A percentile compares a stretch with the other conserved stretches of the same genome.
Evolutionary conservation across 2,888 invertebrate genomes (phyloP).

Genomic region (Lithophane leautieri): DNA sequence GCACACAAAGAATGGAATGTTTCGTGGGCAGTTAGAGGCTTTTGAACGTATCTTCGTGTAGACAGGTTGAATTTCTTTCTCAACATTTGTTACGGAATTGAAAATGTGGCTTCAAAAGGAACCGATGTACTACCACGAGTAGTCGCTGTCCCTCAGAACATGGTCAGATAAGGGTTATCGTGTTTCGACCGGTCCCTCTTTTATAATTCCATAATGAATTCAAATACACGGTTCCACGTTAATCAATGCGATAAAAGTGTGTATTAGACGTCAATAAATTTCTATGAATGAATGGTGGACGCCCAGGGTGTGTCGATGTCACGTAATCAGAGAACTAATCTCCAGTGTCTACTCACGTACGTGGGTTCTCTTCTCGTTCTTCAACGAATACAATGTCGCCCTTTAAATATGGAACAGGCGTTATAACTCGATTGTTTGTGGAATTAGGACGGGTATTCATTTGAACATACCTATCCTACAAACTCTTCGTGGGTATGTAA

Average conservation of each 20-base stretch:
- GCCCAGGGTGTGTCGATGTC: slow-evolving; percentile 81
- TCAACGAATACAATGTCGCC: slow-evolving; percentile 78
- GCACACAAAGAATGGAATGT: slow-evolving; percentile 72
- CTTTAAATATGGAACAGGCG: slow-evolving; percentile 76
- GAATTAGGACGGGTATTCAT: slow-evolving; percentile 46
- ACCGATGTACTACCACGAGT: slow-evolving; percentile 2
- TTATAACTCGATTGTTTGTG: slow-evolving; percentile 56
- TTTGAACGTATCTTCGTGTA: slow-evolving; percentile 59
- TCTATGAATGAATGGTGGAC: slow-evolving; percentile 76
- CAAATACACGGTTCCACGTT: slow-evolving; percentile 50
- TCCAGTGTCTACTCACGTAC: slow-evolving; percentile 86
- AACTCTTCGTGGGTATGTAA: slow-evolving; percentile 15
- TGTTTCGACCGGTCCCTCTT: slow-evolving; percentile 25
- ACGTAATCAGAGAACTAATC: slow-evolving; percentile 87
- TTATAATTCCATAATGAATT: slow-evolving; percentile 36
- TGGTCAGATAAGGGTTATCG: slow-evolving; percentile 29
- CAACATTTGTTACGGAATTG: slow-evolving; percentile 24
- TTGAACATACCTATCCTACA: slow-evolving; percentile 18
- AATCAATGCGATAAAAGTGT: slow-evolving; percentile 52
- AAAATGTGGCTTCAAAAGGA: slow-evolving; percentile 5
- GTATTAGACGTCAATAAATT: slow-evolving; percentile 69
- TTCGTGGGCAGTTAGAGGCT: slow-evolving; percentile 64
- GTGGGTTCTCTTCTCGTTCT: slow-evolving; percentile 74
- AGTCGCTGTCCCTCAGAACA: slow-evolving; percentile 24
- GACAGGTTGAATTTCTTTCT: slow-evolving; percentile 43